Base-by-base conservation (phyloP, 2,888 invertebrate genomes). In the Drosophila ustulata region DNA sequence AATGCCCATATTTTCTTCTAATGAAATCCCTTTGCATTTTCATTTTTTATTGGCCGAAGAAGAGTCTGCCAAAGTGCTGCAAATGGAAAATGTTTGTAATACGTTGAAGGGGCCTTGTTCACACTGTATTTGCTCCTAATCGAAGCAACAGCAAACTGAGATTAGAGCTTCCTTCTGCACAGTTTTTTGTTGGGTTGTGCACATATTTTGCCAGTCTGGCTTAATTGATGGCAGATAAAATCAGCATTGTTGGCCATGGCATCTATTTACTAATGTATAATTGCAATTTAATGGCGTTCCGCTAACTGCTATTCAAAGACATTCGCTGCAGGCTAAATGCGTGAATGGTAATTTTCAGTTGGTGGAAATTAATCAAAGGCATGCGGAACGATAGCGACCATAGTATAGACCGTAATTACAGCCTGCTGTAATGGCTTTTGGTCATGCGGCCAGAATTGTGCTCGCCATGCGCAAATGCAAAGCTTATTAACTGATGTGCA, bases 401-500 rank as follows among this genome's bases (percentile, higher is more conserved):
- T 23, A 39, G 32, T 23, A 55, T 30, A 46, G 18, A 18, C 47
- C 6, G 41, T 71, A 65, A 77, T 61, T 52, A 23, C 28, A n/a
- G 11, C 56, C 43, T 39, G 49, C 13, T 62, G 30, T 62, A 72
- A 66, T 45, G 57, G 53, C 49, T 58, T 59, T 65, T 30, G 58
- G 8, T 39, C 23, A 26, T 39, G 46, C 23, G 30, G 6, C 41
- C 26, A 26, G 26, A 18, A n/a, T n/a, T n/a, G n/a, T n/a, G n/a
- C n/a, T n/a, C n/a, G 18, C 18, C 3, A 51, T 28, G 28, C 45
- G 25, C 32, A 65, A 71, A 30, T 32, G 18, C 56, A 23, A 65
- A 72, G 46, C 55, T 55, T 28, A 73, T 73, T 73, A 66, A 49
- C 34, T 39, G 51, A 28, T 25, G 34, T 52, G 45, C 39, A 59